Base-by-base conservation (phyloP, 1,140 invertebrate genomes). In the Tetragonula clypearis region DNA sequence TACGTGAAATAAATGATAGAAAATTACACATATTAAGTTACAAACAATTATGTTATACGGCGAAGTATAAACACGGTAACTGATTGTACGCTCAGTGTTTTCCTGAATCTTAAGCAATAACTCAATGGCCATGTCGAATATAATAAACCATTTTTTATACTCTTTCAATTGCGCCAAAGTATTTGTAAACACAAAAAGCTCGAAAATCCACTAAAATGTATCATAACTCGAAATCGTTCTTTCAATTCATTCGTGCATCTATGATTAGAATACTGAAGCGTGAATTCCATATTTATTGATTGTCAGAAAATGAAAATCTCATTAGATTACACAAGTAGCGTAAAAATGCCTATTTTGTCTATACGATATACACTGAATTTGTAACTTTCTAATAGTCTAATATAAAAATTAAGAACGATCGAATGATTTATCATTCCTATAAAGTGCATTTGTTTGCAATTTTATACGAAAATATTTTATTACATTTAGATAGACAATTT, bases 91-190 rank as follows among this genome's bases (percentile, higher is more conserved):
- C 49, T 87, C 74, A 79, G 19, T 68, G 55, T 58, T 88, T 68
- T 88, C 62, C 69, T 82, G 69, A 49, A 88, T 87, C 74, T 68
- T 68, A 76, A 84, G 58, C 21, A 21, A 71, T 78, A 74, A 72
- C 60, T 17, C 26, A 65, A 58, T 49, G 19, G 74, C 79, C 76
- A 69, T 74, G 19, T 69, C 9, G 30, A 35, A 58, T 53, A 41
- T 84, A 82, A 30, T 58, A 66, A 87, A 76, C 81, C 55, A 85
- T 81, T 15, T 81, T 85, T 79, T 85, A 85, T 82, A 75, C 41
- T 68, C 62, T 84, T 80, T 68, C 68, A 79, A 79, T 79, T 72
- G 21, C 56, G 35, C 26, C 35, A 53, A 84, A 53, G 30, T 72
- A 71, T 84, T 72, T 84, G 41, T 79, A 79, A 79, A 49, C 41